phyloP scores from a whole-genome alignment of 2,113 vertebrate species.

The Oncorhynchus gorbuscha region DNA sequence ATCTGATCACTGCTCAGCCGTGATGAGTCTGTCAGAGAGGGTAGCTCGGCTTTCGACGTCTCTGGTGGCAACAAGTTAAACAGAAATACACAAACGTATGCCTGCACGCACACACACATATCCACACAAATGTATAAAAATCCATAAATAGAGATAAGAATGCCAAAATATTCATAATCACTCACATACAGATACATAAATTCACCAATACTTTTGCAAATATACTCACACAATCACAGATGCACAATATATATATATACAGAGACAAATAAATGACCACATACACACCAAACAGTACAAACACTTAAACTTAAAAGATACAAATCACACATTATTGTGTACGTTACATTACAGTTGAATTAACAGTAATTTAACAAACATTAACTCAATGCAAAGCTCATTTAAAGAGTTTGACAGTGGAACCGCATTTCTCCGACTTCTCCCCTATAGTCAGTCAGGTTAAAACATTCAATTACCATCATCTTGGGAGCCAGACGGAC shows the following conservation, averaged over 20 bases:
- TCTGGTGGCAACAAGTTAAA: no score
- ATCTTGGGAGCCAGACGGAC: background rate
- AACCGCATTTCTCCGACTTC: background rate
- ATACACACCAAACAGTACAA: background rate
- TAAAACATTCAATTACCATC: background rate
- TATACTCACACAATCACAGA: background rate
- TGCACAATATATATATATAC: background rate
- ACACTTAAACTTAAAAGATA: background rate
- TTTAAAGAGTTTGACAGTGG: background rate
- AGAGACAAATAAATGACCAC: background rate
- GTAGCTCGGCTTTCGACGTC: no score
- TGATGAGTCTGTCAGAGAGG: slow-evolving; percentile 15
- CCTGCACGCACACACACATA: no score
- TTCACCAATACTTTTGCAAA: background rate
- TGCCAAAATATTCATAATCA: no score
- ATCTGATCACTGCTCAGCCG: slow-evolving; percentile 15
- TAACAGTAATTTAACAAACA: background rate
- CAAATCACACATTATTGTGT: no score
- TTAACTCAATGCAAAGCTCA: background rate
- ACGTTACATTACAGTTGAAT: no score
- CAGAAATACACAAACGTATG: no score
- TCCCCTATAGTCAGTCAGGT: background rate
- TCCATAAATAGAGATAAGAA: no score
- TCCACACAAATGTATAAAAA: no score
- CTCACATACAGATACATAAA: slow-evolving; percentile 1